phyloP scores from a whole-genome alignment of 2,888 invertebrate genomes.

The Drosophila leonis region DNA sequence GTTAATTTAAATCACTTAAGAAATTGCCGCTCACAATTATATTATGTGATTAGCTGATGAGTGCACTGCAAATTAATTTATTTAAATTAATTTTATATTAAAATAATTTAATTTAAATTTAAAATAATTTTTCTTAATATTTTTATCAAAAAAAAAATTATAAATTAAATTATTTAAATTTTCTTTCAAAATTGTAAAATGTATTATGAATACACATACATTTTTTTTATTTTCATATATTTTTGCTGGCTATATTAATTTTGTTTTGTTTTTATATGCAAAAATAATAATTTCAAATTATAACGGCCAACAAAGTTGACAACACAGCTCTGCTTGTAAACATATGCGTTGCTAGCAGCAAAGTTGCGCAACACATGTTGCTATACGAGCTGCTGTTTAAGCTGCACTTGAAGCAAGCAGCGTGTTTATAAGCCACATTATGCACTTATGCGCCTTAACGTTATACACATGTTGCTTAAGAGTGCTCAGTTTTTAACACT shows the following conservation, averaged over 20 bases:
- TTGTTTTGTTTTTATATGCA: not conserved
- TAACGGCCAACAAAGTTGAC: not conserved
- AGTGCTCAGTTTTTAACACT: not conserved
- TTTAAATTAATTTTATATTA: not conserved
- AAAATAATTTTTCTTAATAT: not conserved
- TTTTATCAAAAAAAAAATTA: too few relatives aligned
- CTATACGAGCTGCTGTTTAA: not conserved
- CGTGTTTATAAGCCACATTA: not conserved
- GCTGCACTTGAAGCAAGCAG: not conserved
- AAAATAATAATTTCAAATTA: too few relatives aligned
- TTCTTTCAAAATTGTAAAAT: too few relatives aligned
- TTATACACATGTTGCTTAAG: not conserved
- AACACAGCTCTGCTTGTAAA: not conserved
- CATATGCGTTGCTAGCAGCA: conserved; percentile 16
- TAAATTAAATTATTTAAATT: not conserved
- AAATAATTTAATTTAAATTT: too few relatives aligned
- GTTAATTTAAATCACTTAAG: conserved; percentile 55
- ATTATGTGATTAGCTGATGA: not conserved
- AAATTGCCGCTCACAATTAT: conserved; percentile 24
- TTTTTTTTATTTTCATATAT: too few relatives aligned
- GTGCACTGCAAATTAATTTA: not conserved
- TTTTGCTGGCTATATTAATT: too few relatives aligned
- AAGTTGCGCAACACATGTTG: conserved; percentile 20
- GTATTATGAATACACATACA: too few relatives aligned
- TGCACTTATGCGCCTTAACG: not conserved